These are phyloP conservation scores for Drosophila tripunctata DNA, from an alignment of 2,888 invertebrate species.

Conservation along the genomic window DNA sequence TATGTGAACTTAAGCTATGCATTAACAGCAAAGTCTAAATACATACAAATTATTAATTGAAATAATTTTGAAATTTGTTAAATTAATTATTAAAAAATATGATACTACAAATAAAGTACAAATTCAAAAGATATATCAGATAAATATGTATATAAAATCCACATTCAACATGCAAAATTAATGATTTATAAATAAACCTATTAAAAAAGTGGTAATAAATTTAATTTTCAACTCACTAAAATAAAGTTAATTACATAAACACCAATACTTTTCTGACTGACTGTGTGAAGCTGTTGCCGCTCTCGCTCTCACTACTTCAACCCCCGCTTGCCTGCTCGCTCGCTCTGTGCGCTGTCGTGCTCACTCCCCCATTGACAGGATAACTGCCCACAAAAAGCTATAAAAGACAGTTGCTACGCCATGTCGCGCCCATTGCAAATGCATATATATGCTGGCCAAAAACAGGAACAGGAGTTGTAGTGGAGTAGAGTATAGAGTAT, in stretches of 20 bases:
- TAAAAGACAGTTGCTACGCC: conserved; percentile 70
- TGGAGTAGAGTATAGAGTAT: neutral
- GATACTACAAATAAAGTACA: too few species aligned
- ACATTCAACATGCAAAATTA: too few species aligned
- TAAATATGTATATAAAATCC: too few species aligned
- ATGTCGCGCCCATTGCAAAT: conserved; percentile 40
- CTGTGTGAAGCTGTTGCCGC: neutral
- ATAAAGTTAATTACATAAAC: neutral
- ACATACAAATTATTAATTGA: too few species aligned
- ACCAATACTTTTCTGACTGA: neutral
- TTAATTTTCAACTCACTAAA: too few species aligned
- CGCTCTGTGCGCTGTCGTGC: neutral
- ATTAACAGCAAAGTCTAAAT: too few species aligned
- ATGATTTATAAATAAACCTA: too few species aligned
- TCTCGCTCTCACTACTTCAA: neutral
- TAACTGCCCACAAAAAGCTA: conserved; percentile 72
- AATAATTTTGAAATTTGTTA: too few species aligned
- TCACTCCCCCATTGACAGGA: conserved; percentile 50
- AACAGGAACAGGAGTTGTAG: neutral
- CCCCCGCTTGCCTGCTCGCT: neutral
- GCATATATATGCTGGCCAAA: conserved; percentile 41
- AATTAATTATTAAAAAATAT: too few species aligned
- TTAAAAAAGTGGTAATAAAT: too few species aligned
- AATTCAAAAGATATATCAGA: too few species aligned
- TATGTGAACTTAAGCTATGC: too few species aligned